phyloP scores from a whole-genome alignment of 2,797 vertebrate species.

The Notolepis coatsorum region DNA sequence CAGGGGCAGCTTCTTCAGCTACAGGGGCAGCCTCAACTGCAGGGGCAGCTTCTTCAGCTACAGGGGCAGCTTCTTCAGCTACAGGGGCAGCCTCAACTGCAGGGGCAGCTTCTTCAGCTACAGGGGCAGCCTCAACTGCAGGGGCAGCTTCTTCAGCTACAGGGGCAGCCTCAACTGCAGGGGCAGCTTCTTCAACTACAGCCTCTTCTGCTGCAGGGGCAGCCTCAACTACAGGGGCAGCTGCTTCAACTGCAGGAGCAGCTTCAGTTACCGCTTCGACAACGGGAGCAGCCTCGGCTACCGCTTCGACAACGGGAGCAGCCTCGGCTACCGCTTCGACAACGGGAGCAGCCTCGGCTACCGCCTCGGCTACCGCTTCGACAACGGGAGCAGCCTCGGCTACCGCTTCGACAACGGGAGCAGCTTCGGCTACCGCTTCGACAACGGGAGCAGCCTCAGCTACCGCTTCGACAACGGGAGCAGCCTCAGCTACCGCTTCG shows the following conservation, averaged over 20 bases:
- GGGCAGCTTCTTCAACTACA: background rate
- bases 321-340: conserved; percentile 1
- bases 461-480: background rate
- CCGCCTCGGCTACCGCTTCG: conserved; percentile 8
- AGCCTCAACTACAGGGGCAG: background rate
- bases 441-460: conserved; percentile 5
- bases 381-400: background rate
- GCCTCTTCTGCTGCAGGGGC: background rate
- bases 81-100: background rate
- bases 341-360: background rate
- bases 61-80: background rate
- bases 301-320: background rate
- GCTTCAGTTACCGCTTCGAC: conserved; percentile 10
- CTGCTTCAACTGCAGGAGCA: background rate
- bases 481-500: background rate
- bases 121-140: background rate
- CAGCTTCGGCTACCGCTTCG: background rate
- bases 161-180: background rate
- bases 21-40: background rate
- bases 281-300: background rate
- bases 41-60: background rate
- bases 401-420: background rate
- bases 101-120: background rate
- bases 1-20: background rate
- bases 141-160: background rate